Percentiles rank a stretch among this genome's conserved stretches.
phyloP scores from a whole-genome alignment of 2,888 invertebrate genomes.

The Melinaea menophilus region DNA sequence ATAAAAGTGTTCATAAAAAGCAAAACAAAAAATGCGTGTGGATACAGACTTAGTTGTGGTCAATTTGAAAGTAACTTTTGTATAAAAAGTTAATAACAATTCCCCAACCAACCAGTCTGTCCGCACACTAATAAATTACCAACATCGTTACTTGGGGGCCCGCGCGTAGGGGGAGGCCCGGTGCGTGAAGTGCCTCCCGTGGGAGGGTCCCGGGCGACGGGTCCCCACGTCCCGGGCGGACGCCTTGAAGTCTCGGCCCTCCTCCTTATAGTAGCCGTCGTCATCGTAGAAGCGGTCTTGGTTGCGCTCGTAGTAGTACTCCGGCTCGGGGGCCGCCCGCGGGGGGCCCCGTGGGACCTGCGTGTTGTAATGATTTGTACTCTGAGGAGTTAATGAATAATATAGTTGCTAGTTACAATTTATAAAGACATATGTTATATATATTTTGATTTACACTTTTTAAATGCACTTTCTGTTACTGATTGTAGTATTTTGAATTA shows the following conservation, averaged over 20 bases:
- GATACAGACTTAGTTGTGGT: not conserved
- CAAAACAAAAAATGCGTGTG: not conserved
- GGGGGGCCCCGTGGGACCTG: constrained; percentile 44
- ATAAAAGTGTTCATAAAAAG: not conserved
- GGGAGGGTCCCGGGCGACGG: constrained; percentile 43
- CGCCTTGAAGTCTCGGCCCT: constrained; percentile 56
- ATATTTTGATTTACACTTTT: no score
- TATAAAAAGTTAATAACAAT: not conserved
- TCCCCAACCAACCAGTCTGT: constrained; percentile 5
- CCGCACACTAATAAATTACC: constrained; percentile 32
- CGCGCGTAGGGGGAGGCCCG: constrained; percentile 61
- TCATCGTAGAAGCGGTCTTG: constrained; percentile 68
- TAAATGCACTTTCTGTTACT: no score
- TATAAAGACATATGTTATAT: not conserved
- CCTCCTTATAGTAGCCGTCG: constrained; percentile 55
- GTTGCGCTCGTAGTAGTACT: constrained; percentile 82
- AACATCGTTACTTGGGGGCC: constrained; percentile 56
- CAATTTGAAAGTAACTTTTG: not conserved
- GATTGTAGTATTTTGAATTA: no score
- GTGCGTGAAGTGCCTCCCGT: constrained; percentile 42
- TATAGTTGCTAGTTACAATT: not conserved
- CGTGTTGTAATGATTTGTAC: not conserved
- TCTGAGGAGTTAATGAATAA: no score
- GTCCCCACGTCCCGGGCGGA: constrained; percentile 63
- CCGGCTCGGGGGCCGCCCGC: constrained; percentile 82